Evolutionary conservation across 2,888 invertebrate genomes (phyloP), one percentile per base, ranked within the genome.

Genomic region (Aspidiotus rigidus): DNA sequence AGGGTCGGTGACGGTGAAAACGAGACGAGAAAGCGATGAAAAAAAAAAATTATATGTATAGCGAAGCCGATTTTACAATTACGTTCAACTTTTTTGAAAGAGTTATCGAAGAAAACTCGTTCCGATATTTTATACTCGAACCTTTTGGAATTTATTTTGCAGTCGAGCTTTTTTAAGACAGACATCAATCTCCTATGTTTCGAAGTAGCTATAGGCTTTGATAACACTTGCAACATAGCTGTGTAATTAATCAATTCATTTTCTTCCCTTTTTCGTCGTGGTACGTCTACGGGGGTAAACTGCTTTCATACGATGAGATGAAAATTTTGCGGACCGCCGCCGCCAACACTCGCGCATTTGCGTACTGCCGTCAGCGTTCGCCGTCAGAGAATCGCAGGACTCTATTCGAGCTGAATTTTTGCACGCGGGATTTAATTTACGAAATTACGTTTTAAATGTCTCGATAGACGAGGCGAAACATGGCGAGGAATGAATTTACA

Each of bases 181-280:
- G 28, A 54, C 64, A 64, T 64, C 64, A 64, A 64, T 64, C 28
- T 64, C 64, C 54, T 54, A 16, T 40, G 55, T 54, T 64, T 64
- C 39, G 55, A 55, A 64, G 55, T 54, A 64, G 17, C 59, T 59
- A 49, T 49, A 49, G 13, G 59, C 13, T 28, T 39, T 13, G 59
- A 59, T 59, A 59, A 59, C 59, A 28, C 28, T 17, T 28, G 28
- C 28, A 28, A 28, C 28, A 28, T 28, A 59, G 17, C 59, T 59
- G 39, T 28, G 59, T 59, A 59, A 59, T 59, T 59, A 59, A 59
- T 59, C 59, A 59, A 59, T 59, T 59, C 59, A 59, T 59, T 39
- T 59, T 59, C 39, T 59, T 6, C 28, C 39, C 59, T 39, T 28
- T 28, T 7, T 39, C 59, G 59, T 17, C 28, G 16, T 59, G 56